Conservation (phyloP, 2,797 vertebrate genomes). For the Sebastes nivosus region DNA sequence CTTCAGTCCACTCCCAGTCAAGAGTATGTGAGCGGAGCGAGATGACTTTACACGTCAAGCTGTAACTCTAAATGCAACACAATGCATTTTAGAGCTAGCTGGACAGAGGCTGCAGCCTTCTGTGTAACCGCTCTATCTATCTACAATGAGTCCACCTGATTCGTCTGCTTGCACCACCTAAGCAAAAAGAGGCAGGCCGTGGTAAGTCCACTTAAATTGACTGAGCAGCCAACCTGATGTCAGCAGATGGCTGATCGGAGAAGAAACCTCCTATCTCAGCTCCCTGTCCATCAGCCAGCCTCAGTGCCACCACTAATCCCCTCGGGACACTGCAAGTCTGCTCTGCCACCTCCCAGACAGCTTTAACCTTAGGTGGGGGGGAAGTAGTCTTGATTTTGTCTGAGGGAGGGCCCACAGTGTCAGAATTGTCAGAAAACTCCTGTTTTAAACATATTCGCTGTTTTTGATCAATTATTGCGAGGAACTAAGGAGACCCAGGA, state of each 20-base stretch:
- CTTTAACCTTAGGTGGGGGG: neutral
- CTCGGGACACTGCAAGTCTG: slow-evolving; percentile 5
- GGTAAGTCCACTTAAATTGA: slow-evolving; percentile 52
- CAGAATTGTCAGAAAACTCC: neutral
- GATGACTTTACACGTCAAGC: slow-evolving; percentile 23
- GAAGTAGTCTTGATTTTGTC: neutral
- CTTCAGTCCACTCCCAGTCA: neutral
- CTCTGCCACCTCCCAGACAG: slow-evolving; percentile 3
- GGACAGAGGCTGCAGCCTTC: neutral
- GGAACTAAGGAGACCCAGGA: neutral
- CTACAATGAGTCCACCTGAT: neutral
- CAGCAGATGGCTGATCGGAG: slow-evolving; percentile 67
- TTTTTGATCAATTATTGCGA: neutral
- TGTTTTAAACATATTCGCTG: neutral
- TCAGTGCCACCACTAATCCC: slow-evolving; percentile 36
- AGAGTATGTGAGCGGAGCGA: neutral
- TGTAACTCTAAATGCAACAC: neutral
- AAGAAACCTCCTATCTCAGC: slow-evolving; percentile 69
- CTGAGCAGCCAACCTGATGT: slow-evolving; percentile 52
- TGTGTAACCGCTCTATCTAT: neutral
- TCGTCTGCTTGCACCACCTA: slow-evolving; percentile 37
- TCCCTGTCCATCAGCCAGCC: slow-evolving; percentile 55
- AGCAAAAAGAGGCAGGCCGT: slow-evolving; percentile 44
- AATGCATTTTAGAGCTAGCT: neutral
- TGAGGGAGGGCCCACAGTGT: too few species aligned